These are phyloP conservation scores for Cottus gobio DNA, from an alignment of 2,113 vertebrate genomes.

Conservation along the genomic window DNA sequence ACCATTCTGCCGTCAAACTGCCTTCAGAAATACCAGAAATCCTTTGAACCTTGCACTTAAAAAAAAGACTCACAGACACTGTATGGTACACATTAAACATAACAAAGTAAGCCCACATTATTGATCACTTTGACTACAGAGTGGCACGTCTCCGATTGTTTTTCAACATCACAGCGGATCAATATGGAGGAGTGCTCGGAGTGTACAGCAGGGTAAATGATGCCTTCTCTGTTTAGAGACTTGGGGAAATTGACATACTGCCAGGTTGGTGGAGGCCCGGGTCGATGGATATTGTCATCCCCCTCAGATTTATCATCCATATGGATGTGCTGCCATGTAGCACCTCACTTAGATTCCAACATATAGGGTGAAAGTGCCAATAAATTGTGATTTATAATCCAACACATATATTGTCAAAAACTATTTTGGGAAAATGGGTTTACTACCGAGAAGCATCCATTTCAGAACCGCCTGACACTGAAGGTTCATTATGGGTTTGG, in stretches of 20 bases:
- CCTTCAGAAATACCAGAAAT: not conserved
- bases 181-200: slow-evolving; percentile 62
- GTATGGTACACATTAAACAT: slow-evolving; percentile 21
- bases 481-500: not conserved
- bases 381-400: slow-evolving; percentile 50
- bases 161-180: slow-evolving; percentile 66
- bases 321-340: slow-evolving; percentile 62
- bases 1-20: not conserved
- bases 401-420: slow-evolving; percentile 30
- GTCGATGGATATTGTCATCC: slow-evolving; percentile 66
- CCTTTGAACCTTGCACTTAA: not conserved
- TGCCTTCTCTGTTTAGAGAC: slow-evolving; percentile 73
- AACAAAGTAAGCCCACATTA: slow-evolving; percentile 47
- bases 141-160: slow-evolving; percentile 71
- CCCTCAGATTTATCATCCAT: slow-evolving; percentile 65
- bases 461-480: not conserved
- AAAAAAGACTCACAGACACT: not conserved
- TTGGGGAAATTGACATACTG: slow-evolving; percentile 73
- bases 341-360: slow-evolving; percentile 50
- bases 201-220: slow-evolving; percentile 68
- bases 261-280: slow-evolving; percentile 52
- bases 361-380: slow-evolving; percentile 46
- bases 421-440: slow-evolving; percentile 24
- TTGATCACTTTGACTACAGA: slow-evolving; percentile 60
- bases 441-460: not conserved